phyloP scores from a whole-genome alignment of 2,797 vertebrate species.

The Cirrhinus mrigala region DNA sequence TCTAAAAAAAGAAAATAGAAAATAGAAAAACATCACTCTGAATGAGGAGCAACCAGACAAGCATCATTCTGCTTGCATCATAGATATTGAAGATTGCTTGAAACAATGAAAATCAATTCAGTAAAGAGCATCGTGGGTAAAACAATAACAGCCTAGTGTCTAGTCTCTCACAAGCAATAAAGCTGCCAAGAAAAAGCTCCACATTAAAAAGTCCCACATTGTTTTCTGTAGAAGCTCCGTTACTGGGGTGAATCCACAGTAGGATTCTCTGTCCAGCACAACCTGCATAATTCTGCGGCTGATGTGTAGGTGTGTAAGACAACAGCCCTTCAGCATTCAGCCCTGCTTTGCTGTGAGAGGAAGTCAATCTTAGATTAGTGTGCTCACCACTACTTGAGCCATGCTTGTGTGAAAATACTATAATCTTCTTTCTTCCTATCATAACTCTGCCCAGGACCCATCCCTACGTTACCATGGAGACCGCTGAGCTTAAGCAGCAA shows the following conservation, averaged over 20 bases:
- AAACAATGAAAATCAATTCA: conserved; percentile 30
- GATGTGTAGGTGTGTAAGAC: conserved; percentile 28
- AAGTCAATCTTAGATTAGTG: conserved; percentile 28
- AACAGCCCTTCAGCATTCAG: conserved; percentile 2
- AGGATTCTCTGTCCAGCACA: background rate
- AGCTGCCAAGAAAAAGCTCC: background rate
- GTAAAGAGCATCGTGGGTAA: background rate
- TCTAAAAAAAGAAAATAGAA: too few relatives aligned
- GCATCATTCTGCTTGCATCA: background rate
- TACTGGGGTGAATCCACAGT: background rate
- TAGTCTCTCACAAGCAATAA: conserved; percentile 1
- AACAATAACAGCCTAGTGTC: background rate
- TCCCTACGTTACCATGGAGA: conserved; percentile 25
- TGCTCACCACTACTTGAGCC: conserved; percentile 18
- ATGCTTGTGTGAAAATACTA: conserved; percentile 16
- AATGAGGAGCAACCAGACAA: background rate
- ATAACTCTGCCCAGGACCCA: conserved; percentile 1
- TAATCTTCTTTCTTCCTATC: conserved; percentile 26
- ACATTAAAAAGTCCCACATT: background rate
- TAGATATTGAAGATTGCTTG: background rate
- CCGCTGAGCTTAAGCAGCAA: background rate
- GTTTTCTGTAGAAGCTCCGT: background rate
- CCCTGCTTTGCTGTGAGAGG: background rate
- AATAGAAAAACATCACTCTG: too few relatives aligned
- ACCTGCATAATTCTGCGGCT: conserved; percentile 10